phyloP scores from a whole-genome alignment of 2,113 vertebrate species.

The Brevimyrus niger region DNA sequence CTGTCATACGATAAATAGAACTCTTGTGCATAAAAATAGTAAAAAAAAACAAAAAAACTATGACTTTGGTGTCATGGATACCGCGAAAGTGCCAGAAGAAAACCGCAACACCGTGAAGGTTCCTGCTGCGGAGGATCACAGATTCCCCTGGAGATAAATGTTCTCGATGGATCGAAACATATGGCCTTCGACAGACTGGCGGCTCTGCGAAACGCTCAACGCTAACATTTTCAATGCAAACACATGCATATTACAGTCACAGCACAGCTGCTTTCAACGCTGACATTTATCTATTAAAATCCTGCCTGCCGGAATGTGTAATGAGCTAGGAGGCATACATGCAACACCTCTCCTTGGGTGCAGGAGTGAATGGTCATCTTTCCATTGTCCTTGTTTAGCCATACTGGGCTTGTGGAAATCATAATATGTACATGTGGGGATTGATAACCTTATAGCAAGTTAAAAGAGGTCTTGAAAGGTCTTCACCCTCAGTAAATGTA shows the following conservation, averaged over 20 bases:
- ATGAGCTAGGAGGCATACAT: not conserved
- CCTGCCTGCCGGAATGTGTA: not conserved
- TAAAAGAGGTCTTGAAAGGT: not conserved
- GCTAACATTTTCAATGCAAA: not conserved
- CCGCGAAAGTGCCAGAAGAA: not conserved
- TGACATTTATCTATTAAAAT: constrained; percentile 13
- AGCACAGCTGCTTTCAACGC: not conserved
- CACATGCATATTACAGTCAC: not conserved
- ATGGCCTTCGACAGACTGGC: not conserved
- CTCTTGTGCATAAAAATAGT: not conserved
- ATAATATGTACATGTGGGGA: not conserved
- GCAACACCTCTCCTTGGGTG: not conserved
- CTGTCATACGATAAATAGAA: not conserved
- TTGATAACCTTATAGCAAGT: not conserved
- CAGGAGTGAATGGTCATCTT: not conserved
- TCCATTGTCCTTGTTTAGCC: not conserved
- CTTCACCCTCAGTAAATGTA: not conserved
- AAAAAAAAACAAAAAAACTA: not conserved
- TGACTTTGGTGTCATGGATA: not conserved
- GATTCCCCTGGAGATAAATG: constrained; percentile 1
- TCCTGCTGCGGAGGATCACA: not conserved
- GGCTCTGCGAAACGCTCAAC: not conserved
- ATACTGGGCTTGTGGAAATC: not conserved
- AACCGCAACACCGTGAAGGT: not conserved
- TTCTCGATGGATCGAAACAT: not conserved